Percentiles rank a stretch among this genome's conserved stretches.
Evolutionary conservation across 2,888 invertebrate genomes (phyloP).

Genomic region (Anagyrus pseudococci): DNA sequence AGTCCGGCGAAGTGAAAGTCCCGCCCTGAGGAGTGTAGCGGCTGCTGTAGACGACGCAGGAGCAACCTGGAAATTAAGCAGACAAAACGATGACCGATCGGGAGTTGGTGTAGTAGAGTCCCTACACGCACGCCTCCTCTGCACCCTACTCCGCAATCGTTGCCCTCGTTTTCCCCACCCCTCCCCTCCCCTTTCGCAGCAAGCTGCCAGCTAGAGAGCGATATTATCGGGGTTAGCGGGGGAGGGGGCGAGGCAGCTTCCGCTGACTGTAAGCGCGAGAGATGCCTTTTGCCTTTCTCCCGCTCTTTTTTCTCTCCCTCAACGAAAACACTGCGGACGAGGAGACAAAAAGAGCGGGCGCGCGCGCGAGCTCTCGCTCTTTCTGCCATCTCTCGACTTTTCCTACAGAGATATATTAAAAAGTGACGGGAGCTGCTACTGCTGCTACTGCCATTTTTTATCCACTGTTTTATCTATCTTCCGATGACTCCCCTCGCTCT

Average conservation of each 20-base stretch:
- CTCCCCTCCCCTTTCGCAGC: background rate
- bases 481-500: background rate
- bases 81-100: too few species aligned
- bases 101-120: too few species aligned
- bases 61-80: conserved; percentile 73
- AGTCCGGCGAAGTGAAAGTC: conserved; percentile 84
- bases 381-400: background rate
- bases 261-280: background rate
- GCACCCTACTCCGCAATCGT: too few species aligned
- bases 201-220: too few species aligned
- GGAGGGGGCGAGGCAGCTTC: background rate
- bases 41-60: conserved; percentile 82
- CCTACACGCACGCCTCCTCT: too few species aligned
- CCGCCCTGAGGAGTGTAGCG: conserved; percentile 81
- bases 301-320: background rate
- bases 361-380: background rate
- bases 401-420: conserved; percentile 7
- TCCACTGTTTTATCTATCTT: conserved; percentile 8
- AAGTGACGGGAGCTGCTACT: conserved; percentile 3
- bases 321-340: too few species aligned
- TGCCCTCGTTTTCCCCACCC: background rate
- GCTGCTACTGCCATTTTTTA: background rate
- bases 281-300: background rate
- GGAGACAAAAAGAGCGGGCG: too few species aligned
- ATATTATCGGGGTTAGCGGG: background rate